Evolutionary conservation across 2,797 vertebrate genomes (phyloP), one percentile per base, ranked within the genome.

Genomic region (Chrysocyon brachyurus): DNA sequence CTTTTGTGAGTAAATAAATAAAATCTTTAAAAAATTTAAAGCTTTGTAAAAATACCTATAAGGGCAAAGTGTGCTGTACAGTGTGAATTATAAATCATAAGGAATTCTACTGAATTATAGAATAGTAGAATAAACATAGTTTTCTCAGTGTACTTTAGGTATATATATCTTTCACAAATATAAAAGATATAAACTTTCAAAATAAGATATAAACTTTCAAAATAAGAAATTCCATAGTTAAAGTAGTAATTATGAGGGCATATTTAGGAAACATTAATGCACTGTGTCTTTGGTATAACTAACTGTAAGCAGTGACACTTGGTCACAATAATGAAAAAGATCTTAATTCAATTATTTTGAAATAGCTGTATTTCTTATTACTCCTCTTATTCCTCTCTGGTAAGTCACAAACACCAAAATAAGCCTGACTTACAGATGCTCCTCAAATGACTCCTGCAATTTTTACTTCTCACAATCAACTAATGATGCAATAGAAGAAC

Each of bases 121-220:
- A 96, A 91, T 56, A 73, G 26, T n/a, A 92, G 52, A 83, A 94
- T 89, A 84, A 57, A 96, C 91, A 46, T 36, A 57, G 17, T 82
- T 94, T 96, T 63, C 56, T 89, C 26, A 33, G 40, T 84, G 17
- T 90, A 59, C 24, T 17, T 36, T 6, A 84, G 33, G 24, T 85
- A 64, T 16, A 64, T 16, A 0, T 72, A 56, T 61, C 56, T 88
- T 94, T 61, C 66, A 81, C 24, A 89, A 92, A 91, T 64, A 72
- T 28, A 75, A 90, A 90, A 90, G 83, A 75, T 28, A 70, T 15
- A 2, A 49, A 68, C 26, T 90, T 93, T 89, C 78, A 89, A 94
- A 95, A 66, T 61, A 90, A 90, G 83, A 75, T 28, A 70, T 19
- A 2, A 49, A 68, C 26, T 90, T 93, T 89, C 78, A 89, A 94